A percentile compares a stretch with the other conserved stretches of the same genome.
Conservation (phyloP, 2,797 vertebrate genomes). For the Argya squamiceps region DNA sequence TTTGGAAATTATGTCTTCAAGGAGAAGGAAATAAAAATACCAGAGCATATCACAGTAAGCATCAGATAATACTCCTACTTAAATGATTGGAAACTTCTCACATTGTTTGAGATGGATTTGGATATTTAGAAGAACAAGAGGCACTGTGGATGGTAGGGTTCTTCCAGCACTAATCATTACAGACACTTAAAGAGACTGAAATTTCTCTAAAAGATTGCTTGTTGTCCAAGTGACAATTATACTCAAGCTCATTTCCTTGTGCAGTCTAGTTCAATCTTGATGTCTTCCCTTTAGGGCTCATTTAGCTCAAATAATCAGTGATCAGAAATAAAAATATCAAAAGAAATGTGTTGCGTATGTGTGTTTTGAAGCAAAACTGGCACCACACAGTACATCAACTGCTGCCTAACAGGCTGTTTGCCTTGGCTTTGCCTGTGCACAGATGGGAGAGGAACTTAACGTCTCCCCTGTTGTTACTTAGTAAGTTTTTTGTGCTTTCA, state of each 20-base stretch:
- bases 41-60: not conserved
- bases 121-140: not conserved
- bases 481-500: conserved; percentile 19
- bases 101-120: not conserved
- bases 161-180: not conserved
- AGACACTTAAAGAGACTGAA: not conserved
- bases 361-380: conserved; percentile 35
- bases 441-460: conserved; percentile 55
- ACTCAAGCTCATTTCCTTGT: not conserved
- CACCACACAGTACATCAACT: conserved; percentile 8
- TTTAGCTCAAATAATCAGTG: not conserved
- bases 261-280: not conserved
- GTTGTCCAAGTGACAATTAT: not conserved
- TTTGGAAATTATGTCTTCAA: not conserved
- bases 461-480: conserved; percentile 37
- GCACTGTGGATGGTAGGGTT: not conserved
- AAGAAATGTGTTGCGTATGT: conserved; percentile 4
- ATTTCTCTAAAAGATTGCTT: not conserved
- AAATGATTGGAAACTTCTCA: not conserved
- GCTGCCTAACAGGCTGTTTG: conserved; percentile 51
- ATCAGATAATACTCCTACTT: not conserved
- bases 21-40: not conserved
- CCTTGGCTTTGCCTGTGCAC: conserved; percentile 50
- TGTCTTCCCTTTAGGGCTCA: not conserved
- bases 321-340: conserved; percentile 39